Conservation (phyloP, 2,888 invertebrate species). For the Oasisia sp. region DNA sequence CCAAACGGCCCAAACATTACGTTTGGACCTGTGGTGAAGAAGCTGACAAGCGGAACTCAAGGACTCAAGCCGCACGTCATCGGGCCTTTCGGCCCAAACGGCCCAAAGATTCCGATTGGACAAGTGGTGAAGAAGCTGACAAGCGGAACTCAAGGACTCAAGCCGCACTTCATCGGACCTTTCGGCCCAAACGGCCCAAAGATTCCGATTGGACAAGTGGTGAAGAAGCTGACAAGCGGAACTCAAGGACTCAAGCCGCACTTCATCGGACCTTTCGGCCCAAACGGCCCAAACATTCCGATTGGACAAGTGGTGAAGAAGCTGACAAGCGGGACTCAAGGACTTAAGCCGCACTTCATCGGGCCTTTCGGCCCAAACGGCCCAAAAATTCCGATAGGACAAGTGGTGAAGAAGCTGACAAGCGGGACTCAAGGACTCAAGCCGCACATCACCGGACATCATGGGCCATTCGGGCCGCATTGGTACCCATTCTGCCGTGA, state of each 20-base stretch:
- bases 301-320: background rate
- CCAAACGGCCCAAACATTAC: background rate
- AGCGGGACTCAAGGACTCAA: too few relatives aligned
- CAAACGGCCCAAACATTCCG: background rate
- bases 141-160: background rate
- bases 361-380: too few relatives aligned
- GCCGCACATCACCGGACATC: background rate
- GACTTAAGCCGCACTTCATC: background rate
- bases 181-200: too few relatives aligned
- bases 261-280: too few relatives aligned
- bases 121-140: background rate
- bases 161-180: too few relatives aligned
- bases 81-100: too few relatives aligned
- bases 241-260: background rate
- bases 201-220: background rate
- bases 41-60: background rate
- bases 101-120: background rate
- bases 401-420: too few relatives aligned
- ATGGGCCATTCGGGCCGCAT: background rate
- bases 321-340: background rate
- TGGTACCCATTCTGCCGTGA: background rate
- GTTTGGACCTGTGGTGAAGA: background rate
- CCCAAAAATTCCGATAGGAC: too few relatives aligned
- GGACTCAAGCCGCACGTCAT: background rate
- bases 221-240: background rate